phyloP scores from a whole-genome alignment of 2,797 vertebrate species.

The Enteromius afrohamiltoni region DNA sequence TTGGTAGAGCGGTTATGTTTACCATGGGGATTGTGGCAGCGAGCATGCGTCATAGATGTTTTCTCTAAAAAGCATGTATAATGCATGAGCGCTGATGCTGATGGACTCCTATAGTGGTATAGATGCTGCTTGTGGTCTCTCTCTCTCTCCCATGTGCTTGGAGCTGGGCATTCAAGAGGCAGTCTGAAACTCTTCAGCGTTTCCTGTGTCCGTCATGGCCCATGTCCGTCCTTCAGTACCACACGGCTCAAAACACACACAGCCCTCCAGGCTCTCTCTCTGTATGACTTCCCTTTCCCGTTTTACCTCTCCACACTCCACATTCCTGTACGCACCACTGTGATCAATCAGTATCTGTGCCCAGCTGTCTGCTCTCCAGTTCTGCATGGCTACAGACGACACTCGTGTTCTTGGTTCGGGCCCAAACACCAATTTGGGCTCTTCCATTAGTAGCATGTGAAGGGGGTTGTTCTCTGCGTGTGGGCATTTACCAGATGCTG shows the following conservation, averaged over 20 bases:
- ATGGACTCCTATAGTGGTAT: slow-evolving; percentile 26
- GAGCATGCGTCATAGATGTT: slow-evolving; percentile 23
- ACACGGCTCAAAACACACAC: not conserved
- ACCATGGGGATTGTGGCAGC: slow-evolving; percentile 15
- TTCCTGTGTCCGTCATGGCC: slow-evolving; percentile 22
- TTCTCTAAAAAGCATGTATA: slow-evolving; percentile 19
- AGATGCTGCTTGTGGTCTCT: not conserved
- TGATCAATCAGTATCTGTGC: slow-evolving; percentile 47
- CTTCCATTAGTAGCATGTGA: slow-evolving; percentile 55
- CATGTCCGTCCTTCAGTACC: slow-evolving; percentile 32
- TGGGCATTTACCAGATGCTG: slow-evolving; percentile 57
- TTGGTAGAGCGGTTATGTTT: slow-evolving; percentile 26
- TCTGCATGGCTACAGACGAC: slow-evolving; percentile 49
- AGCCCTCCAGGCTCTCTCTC: slow-evolving; percentile 21
- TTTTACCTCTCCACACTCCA: slow-evolving; percentile 38
- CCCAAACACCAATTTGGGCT: slow-evolving; percentile 54
- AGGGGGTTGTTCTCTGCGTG: slow-evolving; percentile 57
- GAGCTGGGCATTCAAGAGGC: not conserved
- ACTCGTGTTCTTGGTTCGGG: slow-evolving; percentile 53
- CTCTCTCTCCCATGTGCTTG: not conserved
- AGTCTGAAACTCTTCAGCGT: slow-evolving; percentile 12
- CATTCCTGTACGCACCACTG: slow-evolving; percentile 18
- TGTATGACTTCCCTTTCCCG: slow-evolving; percentile 22
- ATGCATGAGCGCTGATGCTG: slow-evolving; percentile 35
- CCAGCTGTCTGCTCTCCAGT: slow-evolving; percentile 38